Conservation (phyloP, 2,888 invertebrate genomes). For the Acleris emargana region DNA sequence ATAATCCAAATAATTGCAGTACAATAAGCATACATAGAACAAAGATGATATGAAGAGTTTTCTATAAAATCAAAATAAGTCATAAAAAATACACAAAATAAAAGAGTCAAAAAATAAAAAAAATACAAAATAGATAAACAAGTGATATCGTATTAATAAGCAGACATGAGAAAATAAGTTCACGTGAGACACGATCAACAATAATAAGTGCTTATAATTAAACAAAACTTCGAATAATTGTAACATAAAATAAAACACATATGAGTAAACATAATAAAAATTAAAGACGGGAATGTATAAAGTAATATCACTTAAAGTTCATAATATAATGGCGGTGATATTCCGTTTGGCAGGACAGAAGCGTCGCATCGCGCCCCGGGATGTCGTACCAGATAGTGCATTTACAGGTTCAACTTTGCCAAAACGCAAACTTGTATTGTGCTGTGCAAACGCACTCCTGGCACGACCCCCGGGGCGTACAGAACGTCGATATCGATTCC, state of each 20-base stretch:
- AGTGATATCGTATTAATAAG: constrained; percentile 22
- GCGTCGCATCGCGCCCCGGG: constrained; percentile 86
- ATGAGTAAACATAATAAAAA: constrained; percentile 40
- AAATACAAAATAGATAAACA: constrained; percentile 2
- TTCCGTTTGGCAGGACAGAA: constrained; percentile 64
- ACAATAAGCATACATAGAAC: constrained; percentile 29
- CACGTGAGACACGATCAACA: constrained; percentile 10
- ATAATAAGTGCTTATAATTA: constrained; percentile 13
- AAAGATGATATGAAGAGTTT: neutral
- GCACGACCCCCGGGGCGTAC: constrained; percentile 94
- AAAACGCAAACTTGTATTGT: constrained; percentile 78
- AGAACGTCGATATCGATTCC: constrained; percentile 66
- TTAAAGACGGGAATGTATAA: constrained; percentile 38
- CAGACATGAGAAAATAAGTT: constrained; percentile 20
- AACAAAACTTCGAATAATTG: constrained; percentile 36
- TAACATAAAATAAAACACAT: constrained; percentile 37
- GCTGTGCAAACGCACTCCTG: constrained; percentile 99
- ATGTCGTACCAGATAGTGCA: constrained; percentile 99
- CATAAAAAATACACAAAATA: constrained; percentile 21
- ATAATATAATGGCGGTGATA: constrained; percentile 54
- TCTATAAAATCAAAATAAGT: constrained; percentile 6
- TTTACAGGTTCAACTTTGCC: constrained; percentile 92
- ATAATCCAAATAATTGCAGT: constrained; percentile 17
- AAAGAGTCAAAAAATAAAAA: neutral
- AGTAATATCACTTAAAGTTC: constrained; percentile 63